A percentile compares a stretch with the other conserved stretches of the same genome.
Conservation (phyloP, 2,888 invertebrate species). For the Panzeria rudis region DNA sequence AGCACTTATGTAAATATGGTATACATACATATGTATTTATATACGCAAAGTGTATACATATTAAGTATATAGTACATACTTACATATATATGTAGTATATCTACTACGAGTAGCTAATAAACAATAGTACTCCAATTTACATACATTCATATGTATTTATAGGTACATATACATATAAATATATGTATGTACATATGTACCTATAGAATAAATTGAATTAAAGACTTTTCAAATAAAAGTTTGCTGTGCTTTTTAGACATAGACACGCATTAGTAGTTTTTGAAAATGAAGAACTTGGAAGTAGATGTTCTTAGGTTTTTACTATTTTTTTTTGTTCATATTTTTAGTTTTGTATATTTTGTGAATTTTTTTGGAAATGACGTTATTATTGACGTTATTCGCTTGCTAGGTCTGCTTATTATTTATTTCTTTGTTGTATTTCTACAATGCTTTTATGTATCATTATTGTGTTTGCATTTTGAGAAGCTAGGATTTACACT, state of each 20-base stretch:
- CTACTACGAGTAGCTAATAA: background rate
- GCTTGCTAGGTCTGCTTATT: constrained; percentile 8
- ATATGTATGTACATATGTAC: background rate
- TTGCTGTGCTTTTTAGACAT: background rate
- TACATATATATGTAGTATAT: background rate
- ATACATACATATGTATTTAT: background rate
- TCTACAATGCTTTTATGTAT: constrained; percentile 43
- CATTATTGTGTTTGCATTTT: constrained; percentile 44
- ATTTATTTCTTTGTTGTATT: constrained; percentile 34
- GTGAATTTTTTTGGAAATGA: constrained; percentile 27
- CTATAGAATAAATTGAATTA: background rate
- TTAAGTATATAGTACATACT: too few relatives aligned
- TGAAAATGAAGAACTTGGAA: background rate
- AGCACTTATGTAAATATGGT: background rate
- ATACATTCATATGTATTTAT: background rate
- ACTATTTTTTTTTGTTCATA: background rate
- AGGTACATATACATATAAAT: background rate
- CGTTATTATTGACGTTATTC: constrained; percentile 30
- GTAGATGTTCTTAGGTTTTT: background rate
- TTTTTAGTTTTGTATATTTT: constrained; percentile 28
- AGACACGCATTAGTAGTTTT: background rate
- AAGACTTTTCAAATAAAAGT: background rate
- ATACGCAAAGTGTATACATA: too few relatives aligned
- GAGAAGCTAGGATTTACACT: constrained; percentile 83
- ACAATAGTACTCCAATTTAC: background rate